Evolutionary conservation across 2,113 vertebrate genomes (phyloP), one percentile per base, ranked within the genome.

Genomic region (Otis tarda): DNA sequence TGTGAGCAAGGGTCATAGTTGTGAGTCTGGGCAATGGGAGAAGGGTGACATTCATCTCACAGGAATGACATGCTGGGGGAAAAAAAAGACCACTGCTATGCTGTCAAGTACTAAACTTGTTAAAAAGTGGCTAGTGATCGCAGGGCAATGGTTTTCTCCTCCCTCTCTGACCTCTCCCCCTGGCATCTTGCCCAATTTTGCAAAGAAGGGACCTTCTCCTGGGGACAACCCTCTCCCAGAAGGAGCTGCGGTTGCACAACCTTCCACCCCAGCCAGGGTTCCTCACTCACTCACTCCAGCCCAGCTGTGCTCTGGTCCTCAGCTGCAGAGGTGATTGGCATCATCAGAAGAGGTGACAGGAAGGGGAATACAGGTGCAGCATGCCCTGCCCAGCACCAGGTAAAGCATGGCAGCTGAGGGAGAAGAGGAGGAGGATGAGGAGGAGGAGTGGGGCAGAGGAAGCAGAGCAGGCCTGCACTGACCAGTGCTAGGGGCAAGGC

Each of bases 241-340:
- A 83, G 71, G 5, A 81, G 13, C 7, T 57, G 43, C 21, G 5
- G 14, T 64, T 20, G 17, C 35, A 77, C 43, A 83, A 43, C 8
- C 5, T 0, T 23, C 7, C 33, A 27, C 6, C 7, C 10, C 12
- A n/a, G 61, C 7, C 22, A 33, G 63, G 43, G 52, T n/a, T 78
- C 6, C 9, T 27, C 0, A 2, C 35, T 5, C 19, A 59, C 35
- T 9, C 3, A 0, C 18, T 79, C 41, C 19, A 83, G 37, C 47
- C 41, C 15, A 14, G 15, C 27, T 59, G 10, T 45, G 8, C 52
- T 45, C 70, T 75, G 52, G 28, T 71, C 39, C 35, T 89, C 67
- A 80, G 71, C 43, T 16, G 16, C 30, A 89, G 77, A 59, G 12
- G 17, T 10, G 15, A 50, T 3, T 3, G 21, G 24, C 12, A 8